These are phyloP conservation scores for Anomalospiza imberbis DNA, from an alignment of 2,797 vertebrate genomes.

Conservation along the genomic window DNA sequence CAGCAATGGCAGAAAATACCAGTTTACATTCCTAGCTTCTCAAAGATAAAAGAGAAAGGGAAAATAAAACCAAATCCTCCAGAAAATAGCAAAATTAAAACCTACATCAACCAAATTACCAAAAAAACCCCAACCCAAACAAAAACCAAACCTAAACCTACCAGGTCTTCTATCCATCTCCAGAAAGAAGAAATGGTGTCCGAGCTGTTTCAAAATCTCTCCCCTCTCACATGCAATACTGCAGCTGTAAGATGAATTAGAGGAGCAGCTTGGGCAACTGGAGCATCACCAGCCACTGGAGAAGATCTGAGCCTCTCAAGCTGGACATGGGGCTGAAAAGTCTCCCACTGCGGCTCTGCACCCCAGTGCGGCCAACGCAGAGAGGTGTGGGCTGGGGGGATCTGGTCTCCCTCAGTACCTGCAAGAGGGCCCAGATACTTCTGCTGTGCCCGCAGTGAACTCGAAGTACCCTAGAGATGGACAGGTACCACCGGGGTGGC, in stretches of 20 bases:
- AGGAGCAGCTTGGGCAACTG: not conserved
- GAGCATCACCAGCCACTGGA: not conserved
- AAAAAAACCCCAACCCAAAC: not conserved
- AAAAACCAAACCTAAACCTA: not conserved
- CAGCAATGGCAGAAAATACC: conserved; percentile 35
- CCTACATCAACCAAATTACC: not conserved
- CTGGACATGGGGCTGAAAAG: fast-evolving
- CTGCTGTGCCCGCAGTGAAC: not conserved
- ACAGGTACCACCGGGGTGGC: not conserved
- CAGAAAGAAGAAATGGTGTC: not conserved
- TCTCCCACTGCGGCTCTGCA: fast-evolving
- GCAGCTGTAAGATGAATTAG: not conserved
- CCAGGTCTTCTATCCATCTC: conserved; percentile 2
- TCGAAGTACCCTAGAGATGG: fast-evolving
- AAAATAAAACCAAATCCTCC: conserved; percentile 12
- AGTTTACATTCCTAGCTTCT: not conserved
- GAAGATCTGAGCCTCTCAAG: not conserved
- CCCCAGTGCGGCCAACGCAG: fast-evolving
- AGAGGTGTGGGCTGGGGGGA: not conserved
- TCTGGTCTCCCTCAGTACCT: not conserved
- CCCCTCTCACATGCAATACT: not conserved
- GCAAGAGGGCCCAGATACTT: not conserved
- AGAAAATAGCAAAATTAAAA: not conserved
- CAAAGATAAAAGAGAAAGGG: not conserved
- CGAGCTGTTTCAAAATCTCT: not conserved